Base-by-base conservation (phyloP, 2,113 vertebrate genomes). In the Ranitomeya variabilis region DNA sequence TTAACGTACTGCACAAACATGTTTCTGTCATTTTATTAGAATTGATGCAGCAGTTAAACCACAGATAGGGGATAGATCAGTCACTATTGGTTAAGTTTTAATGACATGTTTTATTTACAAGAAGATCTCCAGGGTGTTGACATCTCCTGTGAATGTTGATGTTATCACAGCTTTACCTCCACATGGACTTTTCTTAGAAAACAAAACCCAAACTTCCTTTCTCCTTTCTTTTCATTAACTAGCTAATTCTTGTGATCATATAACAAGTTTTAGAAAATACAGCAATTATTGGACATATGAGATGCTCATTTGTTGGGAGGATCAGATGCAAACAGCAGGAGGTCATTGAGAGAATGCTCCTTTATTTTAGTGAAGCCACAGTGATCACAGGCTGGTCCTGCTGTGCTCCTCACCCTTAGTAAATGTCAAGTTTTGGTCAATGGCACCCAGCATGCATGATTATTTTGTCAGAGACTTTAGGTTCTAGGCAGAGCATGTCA, bases 381-480 rank as follows among this genome's bases (percentile, higher is more conserved):
- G 79, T 64, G 60, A 88, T 83, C 80, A 67, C 57, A 83, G 57
- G 37, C 21, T 55, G 64, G 11, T 77, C 87, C 87, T 31, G 87
- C 80, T 88, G 71, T 66, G 80, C n/a, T 83, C 18, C 12, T 88
- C 59, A 84, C 23, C 80, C 80, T 77, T 77, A n/a, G 18, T 37
- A 67, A 66, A 88, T 84, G 87, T 84, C 80, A 83, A n/a, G 37
- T 31, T 88, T 60, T 88, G 59, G 71, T 88, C 80, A 88, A 74
- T 74, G 71, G 45, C 37, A 66, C 57, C 77, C 87, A 83, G 87
- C 69, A 62, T 77, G 86, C 57, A 80, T 81, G 86, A 59, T 81
- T 67, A 23, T 87, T 78, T 79, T 87, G 86, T 83, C 79, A 54
- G 59, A 52, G 86, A 77, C 59, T 84, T 83, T 54, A 83, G 87